Evolutionary conservation across 2,113 vertebrate species (phyloP), one percentile per base, ranked within the genome.

Genomic region (Phylloscopus trochilus): DNA sequence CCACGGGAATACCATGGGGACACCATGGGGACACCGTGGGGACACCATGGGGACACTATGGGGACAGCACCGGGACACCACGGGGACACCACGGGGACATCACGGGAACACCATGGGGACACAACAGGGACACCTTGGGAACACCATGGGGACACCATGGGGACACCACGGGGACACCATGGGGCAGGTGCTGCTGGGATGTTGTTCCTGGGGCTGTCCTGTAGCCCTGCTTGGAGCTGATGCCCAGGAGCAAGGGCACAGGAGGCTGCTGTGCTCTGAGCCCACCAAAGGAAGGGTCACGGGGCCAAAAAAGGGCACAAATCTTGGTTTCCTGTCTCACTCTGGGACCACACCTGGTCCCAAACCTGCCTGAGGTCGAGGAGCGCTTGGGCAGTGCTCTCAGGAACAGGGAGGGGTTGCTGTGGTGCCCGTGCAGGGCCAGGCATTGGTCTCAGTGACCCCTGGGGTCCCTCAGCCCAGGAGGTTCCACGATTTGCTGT

Each of bases 191-290:
- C n/a, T 39, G 60, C 51, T 81, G 72, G 46, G 11, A 10, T 11
- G 15, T 53, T 33, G 60, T 27, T 21, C 28, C 1, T 0, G 3
- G n/a, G 8, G 46, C 6, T 23, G 39, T 43, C 41, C 26, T 8
- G 52, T 23, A 15, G 49, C 26, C 41, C 76, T 10, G 18, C 47
- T 4, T 1, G 18, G 15, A 4, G 62, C 62, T 22, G 77, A 9
- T 4, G 9, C 37, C 72, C 43, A 4, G 60, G 7, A 33, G 0
- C 0, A 76, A 9, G 1, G 0, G 66, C 7, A 8, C 53, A 17
- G 68, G 31, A 49, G 60, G 86, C 62, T 60, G 81, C 81, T 27
- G 39, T 10, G 87, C n/a, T 47, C 13, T 2, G 18, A 77, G 74
- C 77, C 46, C 0, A 1, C 60, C 51, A n/a, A 20, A 33, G 1